A percentile compares a stretch with the other conserved stretches of the same genome.
Evolutionary conservation across 2,888 invertebrate species (phyloP).

Genomic region (Amphimallon solstitiale): DNA sequence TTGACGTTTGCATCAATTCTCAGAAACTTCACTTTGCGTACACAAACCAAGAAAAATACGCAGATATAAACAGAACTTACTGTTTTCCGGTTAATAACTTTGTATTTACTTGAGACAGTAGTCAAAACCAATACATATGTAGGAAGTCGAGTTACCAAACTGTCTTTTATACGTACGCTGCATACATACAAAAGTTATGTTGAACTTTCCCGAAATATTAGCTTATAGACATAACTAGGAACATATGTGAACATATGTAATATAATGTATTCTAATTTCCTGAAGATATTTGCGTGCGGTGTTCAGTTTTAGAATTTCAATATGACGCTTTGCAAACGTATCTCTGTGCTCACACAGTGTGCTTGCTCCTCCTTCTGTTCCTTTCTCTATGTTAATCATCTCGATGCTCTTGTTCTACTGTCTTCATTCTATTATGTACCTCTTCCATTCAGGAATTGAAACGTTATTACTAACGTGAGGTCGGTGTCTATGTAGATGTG

Average conservation of each 20-base stretch:
- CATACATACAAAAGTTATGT: slow-evolving; percentile 10
- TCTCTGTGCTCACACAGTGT: slow-evolving; percentile 11
- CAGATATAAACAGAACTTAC: slow-evolving; percentile 20
- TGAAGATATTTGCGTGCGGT: slow-evolving; percentile 22
- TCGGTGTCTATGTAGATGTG: slow-evolving; percentile 11
- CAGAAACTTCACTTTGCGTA: too few species aligned
- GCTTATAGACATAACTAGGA: slow-evolving; percentile 6
- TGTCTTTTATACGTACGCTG: background rate
- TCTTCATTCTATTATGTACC: slow-evolving; percentile 8
- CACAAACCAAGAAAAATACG: slow-evolving; percentile 6
- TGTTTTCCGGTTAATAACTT: slow-evolving; percentile 28
- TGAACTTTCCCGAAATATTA: slow-evolving; percentile 21
- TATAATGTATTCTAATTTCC: slow-evolving; percentile 22
- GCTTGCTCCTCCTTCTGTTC: slow-evolving; percentile 6
- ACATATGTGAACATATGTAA: slow-evolving; percentile 2
- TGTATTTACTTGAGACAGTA: slow-evolving; percentile 3
- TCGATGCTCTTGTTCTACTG: slow-evolving; percentile 20
- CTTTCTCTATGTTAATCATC: slow-evolving; percentile 24
- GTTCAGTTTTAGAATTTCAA: slow-evolving; percentile 26
- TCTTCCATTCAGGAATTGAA: slow-evolving; percentile 16
- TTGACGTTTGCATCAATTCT: too few species aligned
- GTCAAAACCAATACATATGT: too few species aligned
- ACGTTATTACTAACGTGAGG: slow-evolving; percentile 8
- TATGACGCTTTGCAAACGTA: slow-evolving; percentile 12
- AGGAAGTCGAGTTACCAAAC: too few species aligned